These are phyloP conservation scores for Blomia tropicalis DNA, from an alignment of 2,888 invertebrate species.

Conservation along the genomic window DNA sequence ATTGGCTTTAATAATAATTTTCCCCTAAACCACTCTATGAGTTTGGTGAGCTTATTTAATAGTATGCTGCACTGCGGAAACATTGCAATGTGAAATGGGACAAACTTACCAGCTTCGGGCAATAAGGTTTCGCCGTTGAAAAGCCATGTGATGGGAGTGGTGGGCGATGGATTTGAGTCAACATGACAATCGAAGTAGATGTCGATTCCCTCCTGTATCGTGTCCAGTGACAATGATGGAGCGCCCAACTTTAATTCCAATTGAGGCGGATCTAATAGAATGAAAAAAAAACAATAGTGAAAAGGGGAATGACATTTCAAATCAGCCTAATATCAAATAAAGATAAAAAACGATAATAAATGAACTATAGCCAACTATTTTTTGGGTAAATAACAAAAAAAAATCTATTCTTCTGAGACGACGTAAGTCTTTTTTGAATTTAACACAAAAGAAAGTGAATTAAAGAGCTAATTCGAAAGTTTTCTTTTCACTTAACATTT, in stretches of 20 bases:
- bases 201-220: slow-evolving; percentile 27
- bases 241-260: slow-evolving; percentile 22
- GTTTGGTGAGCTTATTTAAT: background rate
- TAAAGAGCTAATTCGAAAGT: no score
- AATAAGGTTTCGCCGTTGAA: slow-evolving; percentile 25
- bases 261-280: slow-evolving; percentile 22
- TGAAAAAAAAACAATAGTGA: background rate
- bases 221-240: slow-evolving; percentile 22
- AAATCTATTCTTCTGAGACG: background rate
- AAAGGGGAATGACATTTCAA: background rate
- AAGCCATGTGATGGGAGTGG: slow-evolving; percentile 25
- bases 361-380: background rate
- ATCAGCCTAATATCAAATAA: background rate
- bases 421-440: background rate
- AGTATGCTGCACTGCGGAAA: no score
- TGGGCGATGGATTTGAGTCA: slow-evolving; percentile 26
- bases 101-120: slow-evolving; percentile 21
- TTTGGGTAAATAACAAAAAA: background rate
- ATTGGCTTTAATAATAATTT: no score
- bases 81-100: no score
- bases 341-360: background rate
- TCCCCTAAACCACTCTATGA: no score
- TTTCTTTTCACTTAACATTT: no score
- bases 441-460: background rate
- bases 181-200: slow-evolving; percentile 27